Conservation (phyloP, 1,140 invertebrate species). For the Tenebrio molitor region DNA sequence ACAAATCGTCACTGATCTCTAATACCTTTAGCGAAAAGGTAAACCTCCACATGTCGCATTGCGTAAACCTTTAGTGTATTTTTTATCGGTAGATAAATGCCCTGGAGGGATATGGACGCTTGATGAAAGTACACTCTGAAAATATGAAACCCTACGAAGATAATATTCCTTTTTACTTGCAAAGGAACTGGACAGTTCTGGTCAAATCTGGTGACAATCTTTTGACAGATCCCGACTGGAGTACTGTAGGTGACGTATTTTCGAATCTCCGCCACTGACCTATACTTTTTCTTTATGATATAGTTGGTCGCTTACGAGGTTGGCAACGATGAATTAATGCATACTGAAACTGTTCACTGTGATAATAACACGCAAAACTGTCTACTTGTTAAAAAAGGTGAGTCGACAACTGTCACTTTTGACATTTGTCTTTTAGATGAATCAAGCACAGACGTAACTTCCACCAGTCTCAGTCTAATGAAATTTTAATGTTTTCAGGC, state of each 20-base stretch:
- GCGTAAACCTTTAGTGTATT: constrained; percentile 8
- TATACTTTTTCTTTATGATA: constrained; percentile 55
- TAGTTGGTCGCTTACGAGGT: constrained; percentile 69
- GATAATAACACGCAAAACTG: constrained; percentile 46
- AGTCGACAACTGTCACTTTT: background rate
- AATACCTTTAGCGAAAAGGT: constrained; percentile 45
- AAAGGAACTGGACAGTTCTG: constrained; percentile 67
- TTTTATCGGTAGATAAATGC: constrained; percentile 49
- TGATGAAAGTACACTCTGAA: constrained; percentile 49
- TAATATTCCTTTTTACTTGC: constrained; percentile 61
- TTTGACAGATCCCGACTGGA: constrained; percentile 69
- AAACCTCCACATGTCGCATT: constrained; percentile 1
- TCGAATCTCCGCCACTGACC: constrained; percentile 29
- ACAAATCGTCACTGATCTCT: constrained; percentile 46
- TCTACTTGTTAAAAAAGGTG: constrained; percentile 36
- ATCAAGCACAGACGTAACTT: too few species aligned
- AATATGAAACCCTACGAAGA: constrained; percentile 48
- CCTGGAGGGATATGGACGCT: constrained; percentile 45
- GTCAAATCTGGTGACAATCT: constrained; percentile 71
- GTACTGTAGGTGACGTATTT: constrained; percentile 64
- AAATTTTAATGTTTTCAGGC: too few species aligned
- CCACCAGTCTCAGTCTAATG: too few species aligned
- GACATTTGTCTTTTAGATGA: too few species aligned
- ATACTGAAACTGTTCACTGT: constrained; percentile 64
- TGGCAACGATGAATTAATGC: constrained; percentile 63